Evolutionary conservation across 2,797 vertebrate species (phyloP), one percentile per base, ranked within the genome.

Genomic region (Muscicapa comitata): DNA sequence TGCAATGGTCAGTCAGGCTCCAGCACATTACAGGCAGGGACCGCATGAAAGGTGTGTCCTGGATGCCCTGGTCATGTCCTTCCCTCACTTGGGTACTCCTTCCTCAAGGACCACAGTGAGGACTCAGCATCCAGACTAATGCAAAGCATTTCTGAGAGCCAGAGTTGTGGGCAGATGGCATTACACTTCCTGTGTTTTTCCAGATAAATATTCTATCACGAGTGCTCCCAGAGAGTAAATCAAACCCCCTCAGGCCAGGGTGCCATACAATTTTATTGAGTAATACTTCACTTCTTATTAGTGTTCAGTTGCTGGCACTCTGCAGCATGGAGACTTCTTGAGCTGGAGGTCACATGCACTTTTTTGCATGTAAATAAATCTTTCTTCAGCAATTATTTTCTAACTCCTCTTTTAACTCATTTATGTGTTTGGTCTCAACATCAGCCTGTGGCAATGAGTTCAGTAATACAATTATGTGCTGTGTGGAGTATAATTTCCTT

Each of bases 351-450:
- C 75, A 28, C 1, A 0, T 72, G 72, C 42, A 11, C 43, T 80
- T 84, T 59, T 84, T 91, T 88, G 62, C 79, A 88, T 91, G 28
- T 83, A 86, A 77, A 75, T 88, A 74, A 83, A 57, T 96, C 62
- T 79, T 83, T 33, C 38, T 86, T 80, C 81, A 23, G 38, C 2
- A 6, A 65, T 77, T 91, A 71, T 91, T 83, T 91, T 77, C 75
- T 65, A 51, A 72, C 45, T 82, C 28, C 45, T 50, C 55, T 76
- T 89, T 73, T 48, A 95, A 90, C 23, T 95, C 57, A 81, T 80
- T 95, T 95, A 86, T 62, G 21, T 86, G 47, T 83, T 93, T 96
- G 82, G 76, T 85, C 80, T 86, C 79, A 77, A 23, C 76, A 88
- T 77, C 85, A 86, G 50, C 75, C 76, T 90, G 75, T 73, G 82